These are phyloP conservation scores for Chloromyia formosa DNA, from an alignment of 2,888 invertebrate species.

Conservation along the genomic window DNA sequence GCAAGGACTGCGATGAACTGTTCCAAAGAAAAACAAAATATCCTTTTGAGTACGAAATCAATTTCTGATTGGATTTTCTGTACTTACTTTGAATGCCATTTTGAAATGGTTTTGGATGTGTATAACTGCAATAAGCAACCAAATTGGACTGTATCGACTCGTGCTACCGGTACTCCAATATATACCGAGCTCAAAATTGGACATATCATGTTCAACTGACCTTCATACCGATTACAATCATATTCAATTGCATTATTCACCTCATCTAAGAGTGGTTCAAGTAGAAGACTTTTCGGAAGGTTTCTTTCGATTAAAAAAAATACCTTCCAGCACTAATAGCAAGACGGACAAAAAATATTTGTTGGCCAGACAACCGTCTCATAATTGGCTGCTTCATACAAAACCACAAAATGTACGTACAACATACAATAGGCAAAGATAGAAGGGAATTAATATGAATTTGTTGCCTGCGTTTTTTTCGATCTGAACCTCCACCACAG, in stretches of 20 bases:
- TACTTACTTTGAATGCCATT: constrained; percentile 46
- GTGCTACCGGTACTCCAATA: constrained; percentile 7
- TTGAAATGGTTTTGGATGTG: constrained; percentile 16
- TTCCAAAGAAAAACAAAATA: constrained; percentile 12
- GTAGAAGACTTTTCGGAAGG: constrained; percentile 33
- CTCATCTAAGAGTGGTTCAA: background rate
- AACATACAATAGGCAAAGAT: constrained; percentile 8
- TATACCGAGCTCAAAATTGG: constrained; percentile 21
- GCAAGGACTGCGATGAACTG: constrained; percentile 48
- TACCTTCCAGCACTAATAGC: constrained; percentile 14
- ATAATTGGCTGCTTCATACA: background rate
- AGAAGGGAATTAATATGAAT: constrained; percentile 11
- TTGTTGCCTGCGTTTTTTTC: background rate
- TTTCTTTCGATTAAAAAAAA: background rate
- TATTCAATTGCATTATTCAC: constrained; percentile 33
- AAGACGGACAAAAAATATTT: constrained; percentile 7
- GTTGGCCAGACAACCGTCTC: too few relatives aligned
- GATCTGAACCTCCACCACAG: background rate
- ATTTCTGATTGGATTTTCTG: background rate
- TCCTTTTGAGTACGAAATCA: background rate
- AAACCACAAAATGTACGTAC: background rate
- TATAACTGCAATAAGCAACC: constrained; percentile 40
- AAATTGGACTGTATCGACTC: constrained; percentile 34
- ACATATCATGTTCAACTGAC: constrained; percentile 20
- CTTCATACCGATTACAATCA: constrained; percentile 22